A percentile compares a stretch with the other conserved stretches of the same genome.
Evolutionary conservation across 2,888 invertebrate genomes (phyloP).

Genomic region (Melieria crassipennis): DNA sequence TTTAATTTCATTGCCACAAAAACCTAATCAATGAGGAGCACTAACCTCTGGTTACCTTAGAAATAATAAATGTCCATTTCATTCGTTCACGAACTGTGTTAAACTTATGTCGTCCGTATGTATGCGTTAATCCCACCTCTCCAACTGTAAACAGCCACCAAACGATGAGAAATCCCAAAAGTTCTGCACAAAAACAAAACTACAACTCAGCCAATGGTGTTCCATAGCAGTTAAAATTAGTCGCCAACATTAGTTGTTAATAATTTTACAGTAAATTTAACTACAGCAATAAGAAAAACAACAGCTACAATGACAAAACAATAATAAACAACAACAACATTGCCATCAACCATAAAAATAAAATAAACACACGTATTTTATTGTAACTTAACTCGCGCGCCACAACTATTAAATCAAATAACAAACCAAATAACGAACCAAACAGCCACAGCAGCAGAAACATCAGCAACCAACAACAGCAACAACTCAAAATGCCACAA

Average conservation of each 20-base stretch:
- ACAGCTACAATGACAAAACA: background rate
- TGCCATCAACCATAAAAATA: background rate
- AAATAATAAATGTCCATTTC: too few species aligned
- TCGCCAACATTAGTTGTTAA: constrained; percentile 19
- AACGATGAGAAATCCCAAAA: background rate
- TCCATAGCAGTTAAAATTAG: constrained; percentile 17
- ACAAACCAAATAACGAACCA: background rate
- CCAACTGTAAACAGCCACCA: too few species aligned
- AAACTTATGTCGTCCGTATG: too few species aligned
- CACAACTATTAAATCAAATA: constrained; percentile 18
- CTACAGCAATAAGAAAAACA: background rate
- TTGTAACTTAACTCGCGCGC: background rate
- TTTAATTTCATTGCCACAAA: too few species aligned
- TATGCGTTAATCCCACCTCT: too few species aligned
- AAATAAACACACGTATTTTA: background rate
- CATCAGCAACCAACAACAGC: background rate
- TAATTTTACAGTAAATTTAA: constrained; percentile 12
- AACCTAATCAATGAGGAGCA: too few species aligned
- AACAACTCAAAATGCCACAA: constrained; percentile 16
- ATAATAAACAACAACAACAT: constrained; percentile 1
- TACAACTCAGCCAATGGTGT: background rate
- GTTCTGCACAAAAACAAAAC: background rate
- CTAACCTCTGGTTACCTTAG: too few species aligned
- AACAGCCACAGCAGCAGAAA: too few species aligned
- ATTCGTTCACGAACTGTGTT: too few species aligned